Evolutionary conservation across 2,888 invertebrate genomes (phyloP), one percentile per base, ranked within the genome.

Genomic region (Pseudoips prasinana): DNA sequence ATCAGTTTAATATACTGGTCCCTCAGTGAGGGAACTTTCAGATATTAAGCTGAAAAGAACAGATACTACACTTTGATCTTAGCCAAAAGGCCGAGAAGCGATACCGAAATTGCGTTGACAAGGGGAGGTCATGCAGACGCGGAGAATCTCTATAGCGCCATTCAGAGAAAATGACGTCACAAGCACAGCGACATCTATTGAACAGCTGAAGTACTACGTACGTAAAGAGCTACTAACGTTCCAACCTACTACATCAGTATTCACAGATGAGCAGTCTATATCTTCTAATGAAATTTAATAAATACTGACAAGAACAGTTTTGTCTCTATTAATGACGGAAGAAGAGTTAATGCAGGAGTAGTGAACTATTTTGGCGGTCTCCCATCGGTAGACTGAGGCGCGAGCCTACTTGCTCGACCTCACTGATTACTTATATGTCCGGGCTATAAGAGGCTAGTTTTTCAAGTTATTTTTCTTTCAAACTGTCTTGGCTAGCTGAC

Each of bases 261-360:
- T n/a, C n/a, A n/a, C n/a, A n/a, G n/a, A n/a, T n/a, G n/a, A n/a
- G n/a, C n/a, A n/a, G n/a, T n/a, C n/a, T n/a, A n/a, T n/a, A n/a
- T n/a, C n/a, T n/a, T n/a, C n/a, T n/a, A n/a, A n/a, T n/a, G n/a
- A n/a, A n/a, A n/a, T n/a, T n/a, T n/a, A n/a, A n/a, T n/a, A n/a
- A n/a, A 31, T 29, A 73, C 79, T 77, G 70, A 93, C 93, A 64
- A 97, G 95, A 23, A 99, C 94, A 1, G 95, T 98, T 82, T 99
- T 98, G 60, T 98, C 96, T 82, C 92, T 96, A 77, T 99, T 99
- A 18, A 96, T 94, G 88, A 99, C 95, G 0, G 99, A 98, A 49
- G 97, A 96, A 0, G 98, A 98, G 32, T 97, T 93, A 37, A 99
- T 91, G 2, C 98, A 94, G 0, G 98, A 98, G 81, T 94, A 99